These are phyloP conservation scores for Rotaria socialis DNA, from an alignment of 2,888 invertebrate species.

Conservation along the genomic window DNA sequence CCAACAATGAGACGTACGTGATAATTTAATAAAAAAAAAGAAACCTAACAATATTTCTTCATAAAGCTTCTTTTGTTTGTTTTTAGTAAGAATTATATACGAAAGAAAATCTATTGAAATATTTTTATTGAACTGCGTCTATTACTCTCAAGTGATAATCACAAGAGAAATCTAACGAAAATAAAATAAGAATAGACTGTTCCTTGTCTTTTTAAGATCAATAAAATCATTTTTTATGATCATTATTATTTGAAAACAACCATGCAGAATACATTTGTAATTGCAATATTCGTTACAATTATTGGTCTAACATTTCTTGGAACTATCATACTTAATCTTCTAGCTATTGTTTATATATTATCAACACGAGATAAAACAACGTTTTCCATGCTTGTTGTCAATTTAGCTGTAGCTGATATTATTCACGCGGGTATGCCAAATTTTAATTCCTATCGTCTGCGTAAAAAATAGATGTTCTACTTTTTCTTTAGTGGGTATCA, in stretches of 20 bases:
- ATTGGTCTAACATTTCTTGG: neutral
- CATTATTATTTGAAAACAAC: neutral
- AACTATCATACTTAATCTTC: neutral
- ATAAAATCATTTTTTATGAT: no score
- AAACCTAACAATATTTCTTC: neutral
- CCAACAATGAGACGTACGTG: neutral
- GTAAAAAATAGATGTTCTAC: no score
- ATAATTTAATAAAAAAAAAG: neutral
- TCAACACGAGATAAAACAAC: slow-evolving; percentile 13
- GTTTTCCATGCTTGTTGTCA: neutral
- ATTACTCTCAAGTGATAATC: neutral
- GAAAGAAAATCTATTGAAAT: neutral
- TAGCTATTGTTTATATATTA: slow-evolving; percentile 35
- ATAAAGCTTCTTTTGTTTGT: neutral
- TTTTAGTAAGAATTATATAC: neutral
- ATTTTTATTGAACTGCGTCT: neutral
- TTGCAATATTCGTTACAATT: neutral
- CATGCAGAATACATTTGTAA: neutral
- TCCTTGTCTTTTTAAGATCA: no score
- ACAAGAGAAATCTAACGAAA: neutral
- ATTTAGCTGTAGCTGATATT: slow-evolving; percentile 34
- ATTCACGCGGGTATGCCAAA: neutral
- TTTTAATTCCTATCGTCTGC: no score
- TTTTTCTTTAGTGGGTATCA: slow-evolving; percentile 14
- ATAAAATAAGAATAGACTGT: no score